phyloP scores from a whole-genome alignment of 2,888 invertebrate genomes.

The Eilema caniola region DNA sequence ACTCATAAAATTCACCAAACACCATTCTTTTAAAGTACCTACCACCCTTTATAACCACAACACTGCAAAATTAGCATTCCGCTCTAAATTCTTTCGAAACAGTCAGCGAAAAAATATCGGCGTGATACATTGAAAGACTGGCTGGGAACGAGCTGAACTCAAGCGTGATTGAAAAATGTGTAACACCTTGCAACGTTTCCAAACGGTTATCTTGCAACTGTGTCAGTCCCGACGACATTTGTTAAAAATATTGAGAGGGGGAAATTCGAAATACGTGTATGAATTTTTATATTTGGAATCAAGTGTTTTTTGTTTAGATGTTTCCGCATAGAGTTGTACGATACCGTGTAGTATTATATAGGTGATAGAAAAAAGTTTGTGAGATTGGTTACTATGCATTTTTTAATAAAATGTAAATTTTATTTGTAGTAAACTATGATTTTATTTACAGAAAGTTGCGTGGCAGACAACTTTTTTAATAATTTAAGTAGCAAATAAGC shows the following conservation, averaged over 20 bases:
- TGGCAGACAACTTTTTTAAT: too few species aligned
- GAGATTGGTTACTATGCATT: background rate
- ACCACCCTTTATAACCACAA: background rate
- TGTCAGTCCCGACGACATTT: slow-evolving; percentile 54
- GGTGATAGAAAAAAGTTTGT: too few species aligned
- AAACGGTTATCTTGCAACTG: slow-evolving; percentile 63
- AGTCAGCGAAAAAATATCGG: slow-evolving; percentile 68
- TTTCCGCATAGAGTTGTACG: background rate
- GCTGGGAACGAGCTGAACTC: slow-evolving; percentile 66
- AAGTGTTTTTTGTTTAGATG: slow-evolving; percentile 5
- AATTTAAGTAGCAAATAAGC: too few species aligned
- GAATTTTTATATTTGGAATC: slow-evolving; percentile 16
- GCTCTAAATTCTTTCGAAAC: slow-evolving; percentile 46
- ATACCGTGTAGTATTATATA: background rate
- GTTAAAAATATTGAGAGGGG: slow-evolving; percentile 46
- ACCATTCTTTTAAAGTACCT: background rate
- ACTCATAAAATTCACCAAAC: background rate
- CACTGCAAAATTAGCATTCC: slow-evolving; percentile 16
- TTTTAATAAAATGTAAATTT: background rate
- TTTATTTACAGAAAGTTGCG: background rate
- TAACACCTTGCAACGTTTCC: slow-evolving; percentile 74
- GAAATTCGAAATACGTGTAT: slow-evolving; percentile 25
- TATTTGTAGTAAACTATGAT: background rate
- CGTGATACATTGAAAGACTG: slow-evolving; percentile 65
- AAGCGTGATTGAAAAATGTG: slow-evolving; percentile 76